phyloP scores from a whole-genome alignment of 2,797 vertebrate genomes.

The Coccyzus lansbergi region DNA sequence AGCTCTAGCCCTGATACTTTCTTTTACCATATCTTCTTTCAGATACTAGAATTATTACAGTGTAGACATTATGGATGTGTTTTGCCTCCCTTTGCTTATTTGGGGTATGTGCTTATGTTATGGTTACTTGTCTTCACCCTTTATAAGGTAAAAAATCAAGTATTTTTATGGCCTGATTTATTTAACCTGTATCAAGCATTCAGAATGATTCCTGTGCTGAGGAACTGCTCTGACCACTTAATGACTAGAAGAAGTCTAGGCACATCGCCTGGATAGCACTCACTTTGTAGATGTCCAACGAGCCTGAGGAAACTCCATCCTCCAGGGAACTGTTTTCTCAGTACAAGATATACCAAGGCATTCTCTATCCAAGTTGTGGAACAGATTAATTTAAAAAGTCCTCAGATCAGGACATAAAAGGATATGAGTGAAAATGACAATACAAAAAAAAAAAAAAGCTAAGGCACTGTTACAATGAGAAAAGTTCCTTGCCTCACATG shows the following conservation, averaged over 20 bases:
- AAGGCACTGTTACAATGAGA: not conserved
- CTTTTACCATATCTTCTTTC: not conserved
- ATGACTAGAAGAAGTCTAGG: not conserved
- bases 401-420: not conserved
- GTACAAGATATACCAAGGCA: not conserved
- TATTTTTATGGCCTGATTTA: not conserved
- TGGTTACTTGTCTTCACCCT: not conserved
- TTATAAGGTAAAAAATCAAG: not conserved
- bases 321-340: not conserved
- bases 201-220: not conserved
- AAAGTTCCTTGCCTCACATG: slow-evolving; percentile 12
- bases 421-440: not conserved
- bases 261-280: not conserved
- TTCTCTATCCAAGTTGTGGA: not conserved
- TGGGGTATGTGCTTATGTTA: not conserved
- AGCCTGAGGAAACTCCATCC: not conserved
- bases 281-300: not conserved
- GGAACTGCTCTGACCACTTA: not conserved
- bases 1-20: not conserved
- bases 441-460: not conserved
- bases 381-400: not conserved
- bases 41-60: not conserved
- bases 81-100: not conserved
- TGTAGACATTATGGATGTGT: fast-evolving
- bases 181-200: not conserved